Conservation (phyloP, 2,888 invertebrate species). For the Mechanitis messenoides region DNA sequence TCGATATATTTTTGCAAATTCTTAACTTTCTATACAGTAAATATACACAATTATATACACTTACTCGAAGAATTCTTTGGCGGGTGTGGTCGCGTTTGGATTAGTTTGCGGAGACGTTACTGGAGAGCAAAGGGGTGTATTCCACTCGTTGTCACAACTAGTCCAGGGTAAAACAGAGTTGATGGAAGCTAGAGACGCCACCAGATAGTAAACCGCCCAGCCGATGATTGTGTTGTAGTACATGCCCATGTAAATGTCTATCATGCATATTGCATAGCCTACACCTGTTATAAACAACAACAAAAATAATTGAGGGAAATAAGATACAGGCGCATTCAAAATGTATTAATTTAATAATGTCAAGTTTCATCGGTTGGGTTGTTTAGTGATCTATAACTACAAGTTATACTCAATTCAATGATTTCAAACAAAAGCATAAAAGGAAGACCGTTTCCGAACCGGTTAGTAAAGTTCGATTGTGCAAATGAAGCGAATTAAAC, state of each 20-base stretch:
- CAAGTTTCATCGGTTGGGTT: too few species aligned
- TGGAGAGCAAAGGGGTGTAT: constrained; percentile 85
- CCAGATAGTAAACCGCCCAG: constrained; percentile 94
- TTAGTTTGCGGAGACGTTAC: constrained; percentile 75
- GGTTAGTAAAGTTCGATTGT: not conserved
- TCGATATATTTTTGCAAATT: too few species aligned
- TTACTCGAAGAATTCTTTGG: constrained; percentile 93
- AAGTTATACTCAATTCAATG: too few species aligned
- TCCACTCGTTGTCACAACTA: constrained; percentile 90
- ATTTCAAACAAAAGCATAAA: too few species aligned
- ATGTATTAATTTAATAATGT: constrained; percentile 9
- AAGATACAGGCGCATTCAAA: constrained; percentile 9
- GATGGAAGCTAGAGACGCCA: constrained; percentile 89
- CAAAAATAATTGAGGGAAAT: not conserved
- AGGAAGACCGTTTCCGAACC: too few species aligned
- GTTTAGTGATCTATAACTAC: too few species aligned
- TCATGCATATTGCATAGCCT: constrained; percentile 96
- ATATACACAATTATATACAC: constrained; percentile 38
- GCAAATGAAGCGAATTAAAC: constrained; percentile 37
- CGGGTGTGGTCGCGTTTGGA: constrained; percentile 83
- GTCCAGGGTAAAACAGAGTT: constrained; percentile 90
- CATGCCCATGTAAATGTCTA: constrained; percentile 97
- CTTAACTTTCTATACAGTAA: too few species aligned
- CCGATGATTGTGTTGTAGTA: constrained; percentile 98
- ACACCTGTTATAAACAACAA: constrained; percentile 79